Evolutionary conservation across 2,888 invertebrate species (phyloP), one percentile per base, ranked within the genome.

Genomic region (Marronus borbonicus): DNA sequence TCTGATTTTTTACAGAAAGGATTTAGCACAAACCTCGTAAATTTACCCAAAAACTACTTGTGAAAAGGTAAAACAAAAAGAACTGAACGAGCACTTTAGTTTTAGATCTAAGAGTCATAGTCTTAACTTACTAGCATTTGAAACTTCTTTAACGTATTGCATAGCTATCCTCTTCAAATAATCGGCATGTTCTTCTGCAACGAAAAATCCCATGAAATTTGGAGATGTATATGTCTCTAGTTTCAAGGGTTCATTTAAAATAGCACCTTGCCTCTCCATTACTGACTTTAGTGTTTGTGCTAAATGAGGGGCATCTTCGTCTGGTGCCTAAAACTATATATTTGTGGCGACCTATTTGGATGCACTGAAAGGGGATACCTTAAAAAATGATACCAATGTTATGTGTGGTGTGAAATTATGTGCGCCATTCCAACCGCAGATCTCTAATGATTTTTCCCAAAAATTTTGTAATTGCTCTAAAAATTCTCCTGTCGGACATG

Each of bases 381-480:
- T 94, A 85, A 97, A 97, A 88, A 96, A 97, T 14, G 96, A 94
- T 76, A 96, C 95, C 76, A 97, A 90, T 7, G 97, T 97, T 81
- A 97, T 95, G 85, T 97, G 97, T 1, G 97, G 97, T 79, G 95
- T 93, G 87, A 94, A 96, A 87, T 96, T 96, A 85, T 97, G 97
- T 0, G 96, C 96, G 28, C 96, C 95, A 89, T 97, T 97, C 95
- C 97, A 96, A 5, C 95, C 95, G 85, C 93, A 93, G 12, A 92
- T 88, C 49, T 91, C 89, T 83, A 93, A 92, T 0, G 96, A 95
- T 85, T 94, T 94, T 1, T 92, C 90, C 95, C 95, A 96, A 88
- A 96, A 97, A 72, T 92, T 91, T 69, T 93, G 91, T 24, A 96
- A 88, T 84, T 95, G 94, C 76, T 93, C 92, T 0, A 94, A 89